phyloP scores from a whole-genome alignment of 2,113 vertebrate genomes.

The Cavia porcellus region DNA sequence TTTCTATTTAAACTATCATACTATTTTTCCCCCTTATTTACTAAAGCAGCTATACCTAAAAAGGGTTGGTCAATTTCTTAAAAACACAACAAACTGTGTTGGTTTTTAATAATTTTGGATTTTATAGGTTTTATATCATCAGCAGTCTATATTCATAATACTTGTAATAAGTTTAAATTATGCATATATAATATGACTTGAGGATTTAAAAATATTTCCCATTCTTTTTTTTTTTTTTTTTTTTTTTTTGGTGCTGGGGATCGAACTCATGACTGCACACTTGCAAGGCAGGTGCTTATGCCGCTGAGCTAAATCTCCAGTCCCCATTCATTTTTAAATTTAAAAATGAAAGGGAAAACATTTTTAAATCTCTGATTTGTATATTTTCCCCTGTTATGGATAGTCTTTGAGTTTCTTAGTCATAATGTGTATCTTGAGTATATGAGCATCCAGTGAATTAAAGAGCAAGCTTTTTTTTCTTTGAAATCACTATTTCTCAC shows the following conservation, averaged over 20 bases:
- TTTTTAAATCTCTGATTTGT: not conserved
- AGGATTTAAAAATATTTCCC: not conserved
- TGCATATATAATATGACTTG: not conserved
- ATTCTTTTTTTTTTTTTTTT: no score
- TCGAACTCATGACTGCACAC: no score
- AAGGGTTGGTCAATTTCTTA: not conserved
- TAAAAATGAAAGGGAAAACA: not conserved
- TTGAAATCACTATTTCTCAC: conserved; percentile 54
- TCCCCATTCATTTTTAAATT: no score
- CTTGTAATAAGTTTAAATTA: not conserved
- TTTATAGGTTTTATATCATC: not conserved
- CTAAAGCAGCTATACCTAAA: not conserved
- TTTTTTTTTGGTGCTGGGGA: no score
- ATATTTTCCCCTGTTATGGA: not conserved
- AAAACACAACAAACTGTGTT: not conserved
- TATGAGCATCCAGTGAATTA: conserved; percentile 42
- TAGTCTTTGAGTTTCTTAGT: conserved; percentile 36
- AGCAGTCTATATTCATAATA: not conserved
- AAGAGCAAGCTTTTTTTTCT: not conserved
- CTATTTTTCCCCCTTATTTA: not conserved
- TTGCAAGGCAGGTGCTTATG: no score
- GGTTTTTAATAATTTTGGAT: conserved; percentile 22
- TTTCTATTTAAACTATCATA: conserved; percentile 32
- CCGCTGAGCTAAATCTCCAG: no score
- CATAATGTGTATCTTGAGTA: not conserved